Evolutionary conservation across 2,113 vertebrate genomes (phyloP).

Genomic region (Leptodactylus fuscus): DNA sequence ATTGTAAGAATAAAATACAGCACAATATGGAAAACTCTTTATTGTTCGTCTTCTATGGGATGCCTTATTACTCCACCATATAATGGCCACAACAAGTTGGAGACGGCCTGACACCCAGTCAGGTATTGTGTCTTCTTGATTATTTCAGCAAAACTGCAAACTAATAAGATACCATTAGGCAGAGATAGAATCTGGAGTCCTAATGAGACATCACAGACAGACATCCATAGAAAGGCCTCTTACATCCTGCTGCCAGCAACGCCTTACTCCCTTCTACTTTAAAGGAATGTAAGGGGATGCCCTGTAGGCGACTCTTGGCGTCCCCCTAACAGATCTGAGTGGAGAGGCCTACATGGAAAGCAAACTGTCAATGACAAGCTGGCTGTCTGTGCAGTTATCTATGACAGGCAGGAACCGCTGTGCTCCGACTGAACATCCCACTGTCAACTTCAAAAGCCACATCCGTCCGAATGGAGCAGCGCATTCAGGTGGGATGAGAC

Average conservation of each 20-base stretch:
- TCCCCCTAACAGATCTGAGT: slow-evolving; percentile 23
- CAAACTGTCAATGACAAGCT: slow-evolving; percentile 50
- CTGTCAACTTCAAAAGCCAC: slow-evolving; percentile 56
- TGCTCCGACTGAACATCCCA: slow-evolving; percentile 49
- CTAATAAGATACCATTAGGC: slow-evolving; percentile 32
- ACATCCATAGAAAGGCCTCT: neutral
- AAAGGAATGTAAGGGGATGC: slow-evolving; percentile 36
- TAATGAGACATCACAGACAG: slow-evolving; percentile 45
- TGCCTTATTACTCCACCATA: neutral
- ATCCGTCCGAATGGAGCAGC: slow-evolving; percentile 43
- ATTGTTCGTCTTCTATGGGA: neutral
- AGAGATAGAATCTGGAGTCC: neutral
- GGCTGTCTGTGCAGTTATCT: slow-evolving; percentile 49
- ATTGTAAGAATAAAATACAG: neutral
- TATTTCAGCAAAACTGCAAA: slow-evolving; percentile 38
- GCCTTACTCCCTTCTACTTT: slow-evolving; percentile 38
- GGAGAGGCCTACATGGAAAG: slow-evolving; percentile 21
- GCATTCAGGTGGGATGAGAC: slow-evolving; percentile 57
- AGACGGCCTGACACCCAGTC: neutral
- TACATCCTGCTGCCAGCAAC: slow-evolving; percentile 22
- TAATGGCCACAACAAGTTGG: neutral
- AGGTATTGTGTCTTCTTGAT: slow-evolving; percentile 1
- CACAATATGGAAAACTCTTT: neutral
- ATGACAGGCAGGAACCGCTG: slow-evolving; percentile 51
- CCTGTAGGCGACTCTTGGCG: slow-evolving; percentile 29